phyloP scores from a whole-genome alignment of 1,140 invertebrate genomes.

The Pseudomyrmex pallidus region DNA sequence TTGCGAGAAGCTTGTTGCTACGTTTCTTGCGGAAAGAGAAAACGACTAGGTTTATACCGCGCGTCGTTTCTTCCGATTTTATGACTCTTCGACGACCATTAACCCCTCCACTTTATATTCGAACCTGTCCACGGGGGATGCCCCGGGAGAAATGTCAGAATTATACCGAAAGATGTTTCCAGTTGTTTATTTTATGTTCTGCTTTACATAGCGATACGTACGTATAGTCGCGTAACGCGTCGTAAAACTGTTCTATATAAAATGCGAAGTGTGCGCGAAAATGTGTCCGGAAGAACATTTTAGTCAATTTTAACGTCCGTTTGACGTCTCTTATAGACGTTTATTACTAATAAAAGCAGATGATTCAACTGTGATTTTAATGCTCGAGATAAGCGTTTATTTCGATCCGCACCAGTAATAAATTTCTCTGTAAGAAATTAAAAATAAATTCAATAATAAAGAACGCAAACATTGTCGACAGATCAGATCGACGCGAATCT shows the following conservation, averaged over 20 bases:
- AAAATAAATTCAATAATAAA: too few species aligned
- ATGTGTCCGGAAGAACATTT: not conserved
- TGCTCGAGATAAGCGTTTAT: too few species aligned
- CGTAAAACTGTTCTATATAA: too few species aligned
- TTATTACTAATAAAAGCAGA: too few species aligned
- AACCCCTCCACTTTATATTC: constrained; percentile 45
- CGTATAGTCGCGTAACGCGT: too few species aligned
- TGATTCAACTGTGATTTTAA: too few species aligned
- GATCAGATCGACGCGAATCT: too few species aligned
- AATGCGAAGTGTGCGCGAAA: not conserved
- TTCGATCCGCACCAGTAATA: too few species aligned
- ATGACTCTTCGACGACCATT: constrained; percentile 67
- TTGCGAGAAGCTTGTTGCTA: constrained; percentile 69
- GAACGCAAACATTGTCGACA: too few species aligned
- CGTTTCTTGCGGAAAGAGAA: constrained; percentile 65
- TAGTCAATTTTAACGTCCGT: too few species aligned
- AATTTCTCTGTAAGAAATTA: too few species aligned
- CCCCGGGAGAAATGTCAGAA: not conserved
- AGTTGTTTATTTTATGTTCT: constrained; percentile 16
- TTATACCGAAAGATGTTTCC: not conserved
- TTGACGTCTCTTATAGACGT: too few species aligned
- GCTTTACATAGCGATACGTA: not conserved
- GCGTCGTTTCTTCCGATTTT: constrained; percentile 70
- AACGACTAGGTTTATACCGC: constrained; percentile 43
- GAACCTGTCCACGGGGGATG: constrained; percentile 25